phyloP scores from a whole-genome alignment of 2,888 invertebrate species.

The Tricholauxania praeusta region DNA sequence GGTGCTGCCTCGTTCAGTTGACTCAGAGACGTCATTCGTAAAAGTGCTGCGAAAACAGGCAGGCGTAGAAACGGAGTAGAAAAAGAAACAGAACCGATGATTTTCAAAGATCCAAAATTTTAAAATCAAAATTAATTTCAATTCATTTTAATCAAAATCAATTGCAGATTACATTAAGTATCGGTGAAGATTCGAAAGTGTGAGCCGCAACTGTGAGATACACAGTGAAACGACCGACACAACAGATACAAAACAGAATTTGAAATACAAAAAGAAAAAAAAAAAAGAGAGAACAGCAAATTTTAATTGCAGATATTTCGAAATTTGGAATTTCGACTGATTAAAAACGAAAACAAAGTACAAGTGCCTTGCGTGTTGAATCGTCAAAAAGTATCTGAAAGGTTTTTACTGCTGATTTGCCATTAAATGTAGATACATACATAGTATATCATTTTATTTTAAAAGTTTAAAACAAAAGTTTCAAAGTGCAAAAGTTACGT shows the following conservation, averaged over 20 bases:
- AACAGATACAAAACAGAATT: no score
- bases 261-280: no score
- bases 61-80: slow-evolving; percentile 17
- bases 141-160: no score
- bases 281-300: no score
- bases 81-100: background rate
- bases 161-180: no score
- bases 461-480: background rate
- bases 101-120: no score
- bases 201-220: no score
- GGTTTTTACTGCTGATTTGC: slow-evolving; percentile 12
- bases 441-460: background rate
- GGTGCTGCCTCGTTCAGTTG: slow-evolving; percentile 25
- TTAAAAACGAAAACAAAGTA: slow-evolving; percentile 13
- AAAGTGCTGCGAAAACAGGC: slow-evolving; percentile 22
- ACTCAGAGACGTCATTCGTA: slow-evolving; percentile 34
- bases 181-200: no score
- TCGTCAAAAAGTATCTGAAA: slow-evolving; percentile 14
- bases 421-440: slow-evolving; percentile 1
- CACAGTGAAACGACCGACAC: no score
- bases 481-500: slow-evolving; percentile 1
- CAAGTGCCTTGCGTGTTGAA: slow-evolving; percentile 21
- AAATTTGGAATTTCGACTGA: background rate
- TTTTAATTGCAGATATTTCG: no score
- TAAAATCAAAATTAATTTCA: no score